Evolutionary conservation across 2,888 invertebrate genomes (phyloP).

Genomic region (Hemithea aestivaria): DNA sequence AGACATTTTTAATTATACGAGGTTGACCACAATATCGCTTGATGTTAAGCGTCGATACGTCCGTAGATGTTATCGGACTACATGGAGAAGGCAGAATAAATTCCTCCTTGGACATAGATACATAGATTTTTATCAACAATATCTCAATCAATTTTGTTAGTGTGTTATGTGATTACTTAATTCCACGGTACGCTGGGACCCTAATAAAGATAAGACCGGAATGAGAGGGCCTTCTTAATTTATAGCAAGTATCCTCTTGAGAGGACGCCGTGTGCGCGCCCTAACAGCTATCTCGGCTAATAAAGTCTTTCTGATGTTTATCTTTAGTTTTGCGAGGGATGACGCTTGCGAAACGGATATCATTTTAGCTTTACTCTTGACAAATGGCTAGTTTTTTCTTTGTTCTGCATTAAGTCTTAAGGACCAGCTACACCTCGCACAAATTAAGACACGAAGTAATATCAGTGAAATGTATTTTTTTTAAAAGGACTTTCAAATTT

Average conservation of each 20-base stretch:
- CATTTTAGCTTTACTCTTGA: conserved; percentile 10
- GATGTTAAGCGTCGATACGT: too few relatives aligned
- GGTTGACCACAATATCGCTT: too few relatives aligned
- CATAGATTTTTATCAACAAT: conserved; percentile 12
- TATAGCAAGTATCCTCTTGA: conserved; percentile 56
- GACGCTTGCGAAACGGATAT: conserved; percentile 15
- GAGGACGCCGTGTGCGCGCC: conserved; percentile 35
- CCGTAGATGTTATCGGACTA: too few relatives aligned
- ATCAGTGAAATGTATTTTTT: too few relatives aligned
- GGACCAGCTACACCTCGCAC: too few relatives aligned
- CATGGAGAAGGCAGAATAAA: too few relatives aligned
- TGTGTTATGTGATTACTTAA: conserved; percentile 66
- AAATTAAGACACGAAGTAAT: too few relatives aligned
- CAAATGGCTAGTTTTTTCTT: conserved; percentile 4
- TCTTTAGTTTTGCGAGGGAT: conserved; percentile 35
- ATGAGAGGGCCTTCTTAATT: conserved; percentile 64
- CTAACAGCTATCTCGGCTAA: conserved; percentile 41
- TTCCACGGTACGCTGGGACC: conserved; percentile 64
- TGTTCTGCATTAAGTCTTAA: too few relatives aligned
- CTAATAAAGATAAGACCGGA: conserved; percentile 67
- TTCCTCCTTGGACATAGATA: too few relatives aligned
- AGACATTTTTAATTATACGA: too few relatives aligned
- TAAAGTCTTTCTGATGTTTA: conserved; percentile 44
- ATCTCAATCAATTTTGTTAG: conserved; percentile 43
- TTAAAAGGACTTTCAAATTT: too few relatives aligned